phyloP scores from a whole-genome alignment of 2,888 invertebrate species.

The Eupithecia subfuscata region DNA sequence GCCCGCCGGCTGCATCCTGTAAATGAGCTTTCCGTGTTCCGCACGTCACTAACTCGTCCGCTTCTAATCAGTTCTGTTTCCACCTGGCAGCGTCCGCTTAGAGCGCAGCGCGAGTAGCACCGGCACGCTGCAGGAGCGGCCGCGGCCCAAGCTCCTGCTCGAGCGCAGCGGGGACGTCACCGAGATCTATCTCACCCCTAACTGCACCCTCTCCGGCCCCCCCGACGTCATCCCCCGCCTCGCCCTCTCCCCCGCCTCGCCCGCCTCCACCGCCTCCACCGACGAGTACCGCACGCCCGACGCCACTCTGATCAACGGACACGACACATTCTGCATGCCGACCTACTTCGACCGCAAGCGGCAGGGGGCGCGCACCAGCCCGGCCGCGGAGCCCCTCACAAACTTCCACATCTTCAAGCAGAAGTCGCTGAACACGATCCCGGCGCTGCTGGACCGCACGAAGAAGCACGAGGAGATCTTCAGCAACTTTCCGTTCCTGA shows the following conservation, averaged over 20 bases:
- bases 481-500: constrained; percentile 83
- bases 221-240: constrained; percentile 71
- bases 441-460: constrained; percentile 67
- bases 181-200: constrained; percentile 70
- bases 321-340: constrained; percentile 74
- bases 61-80: constrained; percentile 65
- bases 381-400: constrained; percentile 68
- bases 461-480: constrained; percentile 76
- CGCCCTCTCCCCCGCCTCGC: constrained; percentile 58
- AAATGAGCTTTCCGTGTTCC: constrained; percentile 51
- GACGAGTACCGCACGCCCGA: constrained; percentile 71
- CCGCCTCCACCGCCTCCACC: background rate
- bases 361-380: constrained; percentile 56
- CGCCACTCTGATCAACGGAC: constrained; percentile 48
- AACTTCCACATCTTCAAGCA: constrained; percentile 80
- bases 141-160: constrained; percentile 64
- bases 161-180: constrained; percentile 63
- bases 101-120: constrained; percentile 61
- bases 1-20: constrained; percentile 41
- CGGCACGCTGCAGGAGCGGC: constrained; percentile 56
- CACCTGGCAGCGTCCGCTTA: constrained; percentile 60
- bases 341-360: constrained; percentile 78
- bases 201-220: constrained; percentile 63
- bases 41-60: constrained; percentile 67
- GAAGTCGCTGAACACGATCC: constrained; percentile 78